Conservation (phyloP, 2,888 invertebrate genomes). For the Parnassius mnemosyne region DNA sequence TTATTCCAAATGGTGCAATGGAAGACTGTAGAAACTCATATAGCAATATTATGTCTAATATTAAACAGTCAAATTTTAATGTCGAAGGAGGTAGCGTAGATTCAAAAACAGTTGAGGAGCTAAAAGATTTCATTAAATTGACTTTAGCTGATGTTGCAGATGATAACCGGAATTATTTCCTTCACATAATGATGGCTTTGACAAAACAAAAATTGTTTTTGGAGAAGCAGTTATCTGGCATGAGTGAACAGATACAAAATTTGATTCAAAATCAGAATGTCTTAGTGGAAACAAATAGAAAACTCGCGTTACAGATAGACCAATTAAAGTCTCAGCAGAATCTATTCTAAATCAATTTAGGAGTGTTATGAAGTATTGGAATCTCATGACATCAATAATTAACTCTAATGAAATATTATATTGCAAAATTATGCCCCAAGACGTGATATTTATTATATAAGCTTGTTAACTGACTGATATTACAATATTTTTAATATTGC, state of each 20-base stretch:
- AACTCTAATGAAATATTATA: constrained; percentile 3
- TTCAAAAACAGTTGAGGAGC: constrained; percentile 50
- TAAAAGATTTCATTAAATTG: constrained; percentile 68
- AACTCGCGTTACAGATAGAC: constrained; percentile 69
- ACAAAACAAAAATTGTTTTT: constrained; percentile 72
- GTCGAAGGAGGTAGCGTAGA: constrained; percentile 40
- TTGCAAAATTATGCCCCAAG: constrained; percentile 8
- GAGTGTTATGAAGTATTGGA: neutral
- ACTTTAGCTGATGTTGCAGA: constrained; percentile 63
- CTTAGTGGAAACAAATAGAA: constrained; percentile 73
- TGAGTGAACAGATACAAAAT: constrained; percentile 59
- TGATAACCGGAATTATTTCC: constrained; percentile 67
- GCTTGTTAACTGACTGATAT: constrained; percentile 20
- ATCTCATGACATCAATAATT: constrained; percentile 12
- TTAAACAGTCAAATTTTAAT: constrained; percentile 40
- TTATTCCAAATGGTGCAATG: constrained; percentile 45
- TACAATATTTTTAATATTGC: constrained; percentile 2
- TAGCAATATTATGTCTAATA: constrained; percentile 42
- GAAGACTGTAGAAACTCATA: constrained; percentile 49
- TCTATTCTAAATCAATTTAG: constrained; percentile 29
- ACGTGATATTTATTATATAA: constrained; percentile 24
- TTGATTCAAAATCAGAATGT: constrained; percentile 62
- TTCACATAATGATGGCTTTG: constrained; percentile 72
- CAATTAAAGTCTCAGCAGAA: constrained; percentile 59
- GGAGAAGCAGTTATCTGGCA: constrained; percentile 60